Evolutionary conservation across 2,888 invertebrate species (phyloP).

Genomic region (Dione juno): DNA sequence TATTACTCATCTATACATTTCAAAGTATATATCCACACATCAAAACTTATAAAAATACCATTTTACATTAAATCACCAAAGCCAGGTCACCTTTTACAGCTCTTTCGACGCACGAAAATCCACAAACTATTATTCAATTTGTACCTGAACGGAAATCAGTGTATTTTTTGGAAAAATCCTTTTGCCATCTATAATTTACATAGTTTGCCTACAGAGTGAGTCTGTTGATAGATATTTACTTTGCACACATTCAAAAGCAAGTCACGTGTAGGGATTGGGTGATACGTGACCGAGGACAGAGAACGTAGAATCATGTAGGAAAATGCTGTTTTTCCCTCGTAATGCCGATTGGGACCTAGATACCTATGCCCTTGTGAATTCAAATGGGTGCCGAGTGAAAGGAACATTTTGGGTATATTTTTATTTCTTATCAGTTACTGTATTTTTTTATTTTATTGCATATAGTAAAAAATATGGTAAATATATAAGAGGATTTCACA

Average conservation of each 20-base stretch:
- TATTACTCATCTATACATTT: too few species aligned
- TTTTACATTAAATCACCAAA: neutral
- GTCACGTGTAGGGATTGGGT: slow-evolving; percentile 54
- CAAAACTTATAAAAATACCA: neutral
- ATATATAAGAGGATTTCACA: too few species aligned
- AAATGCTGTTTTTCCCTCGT: slow-evolving; percentile 45
- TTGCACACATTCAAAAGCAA: slow-evolving; percentile 49
- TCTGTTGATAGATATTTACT: slow-evolving; percentile 60
- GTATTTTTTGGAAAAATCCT: slow-evolving; percentile 17
- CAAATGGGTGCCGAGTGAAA: slow-evolving; percentile 44
- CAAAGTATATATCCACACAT: neutral
- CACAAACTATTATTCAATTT: slow-evolving; percentile 19
- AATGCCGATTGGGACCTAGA: slow-evolving; percentile 47
- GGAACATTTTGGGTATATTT: slow-evolving; percentile 35
- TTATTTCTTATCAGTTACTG: slow-evolving; percentile 38
- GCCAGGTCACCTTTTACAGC: neutral
- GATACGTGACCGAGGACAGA: slow-evolving; percentile 52
- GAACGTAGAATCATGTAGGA: slow-evolving; percentile 46
- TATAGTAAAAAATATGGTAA: too few species aligned
- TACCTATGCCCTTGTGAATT: slow-evolving; percentile 46
- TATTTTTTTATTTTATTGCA: slow-evolving; percentile 12
- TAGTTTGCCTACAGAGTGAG: slow-evolving; percentile 55
- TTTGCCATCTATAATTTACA: slow-evolving; percentile 44
- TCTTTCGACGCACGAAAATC: neutral
- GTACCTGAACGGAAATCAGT: slow-evolving; percentile 31